phyloP scores from a whole-genome alignment of 2,797 vertebrate species.

The Sebastes minor region DNA sequence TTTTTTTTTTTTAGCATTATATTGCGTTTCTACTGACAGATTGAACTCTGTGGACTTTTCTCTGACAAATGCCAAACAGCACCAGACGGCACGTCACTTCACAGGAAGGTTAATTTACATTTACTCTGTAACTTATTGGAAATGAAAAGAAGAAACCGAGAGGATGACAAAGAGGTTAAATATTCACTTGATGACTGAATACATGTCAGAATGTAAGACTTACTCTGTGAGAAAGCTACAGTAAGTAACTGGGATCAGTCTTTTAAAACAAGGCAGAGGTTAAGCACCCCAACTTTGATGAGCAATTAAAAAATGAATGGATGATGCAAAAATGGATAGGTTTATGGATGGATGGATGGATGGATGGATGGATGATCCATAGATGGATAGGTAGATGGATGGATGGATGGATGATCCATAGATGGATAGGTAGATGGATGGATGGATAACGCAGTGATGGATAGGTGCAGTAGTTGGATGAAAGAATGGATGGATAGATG shows the following conservation, averaged over 20 bases:
- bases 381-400: background rate
- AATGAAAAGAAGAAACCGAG: background rate
- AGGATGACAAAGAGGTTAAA: background rate
- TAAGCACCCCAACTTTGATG: background rate
- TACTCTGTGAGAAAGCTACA: background rate
- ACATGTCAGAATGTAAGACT: background rate
- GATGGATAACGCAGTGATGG: background rate
- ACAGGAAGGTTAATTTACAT: background rate
- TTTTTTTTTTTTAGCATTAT: conserved; percentile 8
- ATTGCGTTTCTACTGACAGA: conserved; percentile 49
- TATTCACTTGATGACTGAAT: background rate
- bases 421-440: background rate
- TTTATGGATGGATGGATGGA: background rate
- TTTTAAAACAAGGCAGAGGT: background rate
- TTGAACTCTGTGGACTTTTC: background rate
- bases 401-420: no score
- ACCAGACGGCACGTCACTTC: background rate
- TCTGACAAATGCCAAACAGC: background rate
- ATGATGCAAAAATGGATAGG: background rate
- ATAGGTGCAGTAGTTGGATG: no score
- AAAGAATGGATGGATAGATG: background rate
- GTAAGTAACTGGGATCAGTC: background rate
- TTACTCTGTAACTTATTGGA: background rate
- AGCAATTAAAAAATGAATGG: background rate
- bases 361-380: background rate